A percentile compares a stretch with the other conserved stretches of the same genome.
Conservation (phyloP, 2,797 vertebrate species). For the Squalus acanthias region DNA sequence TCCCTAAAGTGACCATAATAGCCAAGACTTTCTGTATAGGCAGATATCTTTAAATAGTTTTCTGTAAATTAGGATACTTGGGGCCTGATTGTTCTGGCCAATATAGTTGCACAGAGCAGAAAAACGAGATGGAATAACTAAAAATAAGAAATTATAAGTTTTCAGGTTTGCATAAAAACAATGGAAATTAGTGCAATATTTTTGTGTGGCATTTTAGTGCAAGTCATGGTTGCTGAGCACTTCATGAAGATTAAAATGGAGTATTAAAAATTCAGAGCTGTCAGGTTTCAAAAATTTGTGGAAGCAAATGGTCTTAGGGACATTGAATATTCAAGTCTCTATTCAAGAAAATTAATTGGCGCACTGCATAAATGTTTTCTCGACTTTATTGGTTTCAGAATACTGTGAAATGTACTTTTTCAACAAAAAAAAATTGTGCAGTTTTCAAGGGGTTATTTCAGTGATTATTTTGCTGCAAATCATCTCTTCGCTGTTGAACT, state of each 20-base stretch:
- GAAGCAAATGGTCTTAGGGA: neutral
- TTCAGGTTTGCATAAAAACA: neutral
- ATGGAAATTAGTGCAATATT: neutral
- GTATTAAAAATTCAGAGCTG: neutral
- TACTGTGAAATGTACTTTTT: too few relatives aligned
- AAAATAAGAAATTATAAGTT: neutral
- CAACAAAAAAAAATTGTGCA: too few relatives aligned
- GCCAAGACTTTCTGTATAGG: neutral
- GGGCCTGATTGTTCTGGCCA: neutral
- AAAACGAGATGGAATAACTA: neutral
- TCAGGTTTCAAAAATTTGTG: neutral
- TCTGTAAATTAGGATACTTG: neutral
- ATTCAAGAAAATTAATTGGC: neutral
- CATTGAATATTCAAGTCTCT: neutral
- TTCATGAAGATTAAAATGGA: neutral
- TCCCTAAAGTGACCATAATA: neutral
- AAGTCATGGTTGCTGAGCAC: neutral
- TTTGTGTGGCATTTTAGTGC: neutral
- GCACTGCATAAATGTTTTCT: neutral
- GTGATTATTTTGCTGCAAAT: neutral
- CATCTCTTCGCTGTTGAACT: neutral
- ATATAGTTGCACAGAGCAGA: neutral
- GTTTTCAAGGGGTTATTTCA: too few relatives aligned
- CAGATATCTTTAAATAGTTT: neutral
- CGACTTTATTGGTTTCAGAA: too few relatives aligned